Evolutionary conservation across 2,888 invertebrate species (phyloP).

Genomic region (Leuctra nigra): DNA sequence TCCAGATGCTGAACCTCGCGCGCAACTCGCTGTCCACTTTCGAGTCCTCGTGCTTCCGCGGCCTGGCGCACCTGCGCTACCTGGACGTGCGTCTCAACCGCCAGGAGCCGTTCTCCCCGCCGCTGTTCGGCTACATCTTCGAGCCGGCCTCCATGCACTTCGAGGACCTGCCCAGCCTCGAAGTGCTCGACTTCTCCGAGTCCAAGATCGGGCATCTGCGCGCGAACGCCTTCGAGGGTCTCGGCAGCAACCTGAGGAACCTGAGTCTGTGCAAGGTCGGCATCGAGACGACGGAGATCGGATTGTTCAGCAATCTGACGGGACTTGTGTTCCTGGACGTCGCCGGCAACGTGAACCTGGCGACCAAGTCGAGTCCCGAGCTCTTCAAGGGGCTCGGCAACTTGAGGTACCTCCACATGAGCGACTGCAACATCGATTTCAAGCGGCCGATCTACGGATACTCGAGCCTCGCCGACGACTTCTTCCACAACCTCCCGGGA

Average conservation of each 20-base stretch:
- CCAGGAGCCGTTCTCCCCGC: slow-evolving; percentile 24
- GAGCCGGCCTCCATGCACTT: slow-evolving; percentile 33
- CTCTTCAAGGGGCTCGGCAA: slow-evolving; percentile 43
- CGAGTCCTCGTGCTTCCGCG: slow-evolving; percentile 1
- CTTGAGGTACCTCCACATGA: slow-evolving; percentile 43
- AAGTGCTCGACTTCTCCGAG: slow-evolving; percentile 41
- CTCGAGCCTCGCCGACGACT: neutral
- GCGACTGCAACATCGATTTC: slow-evolving; percentile 29
- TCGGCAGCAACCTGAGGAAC: neutral
- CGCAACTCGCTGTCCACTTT: slow-evolving; percentile 44
- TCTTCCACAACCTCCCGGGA: slow-evolving; percentile 26
- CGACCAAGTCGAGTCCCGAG: slow-evolving; percentile 34
- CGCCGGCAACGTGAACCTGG: slow-evolving; percentile 47
- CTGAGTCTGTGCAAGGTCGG: slow-evolving; percentile 1
- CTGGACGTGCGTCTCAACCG: slow-evolving; percentile 15
- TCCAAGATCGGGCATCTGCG: slow-evolving; percentile 32
- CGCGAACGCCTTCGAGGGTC: neutral
- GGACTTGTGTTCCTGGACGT: slow-evolving; percentile 46
- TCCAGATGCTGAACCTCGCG: slow-evolving; percentile 47
- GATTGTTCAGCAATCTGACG: slow-evolving; percentile 41
- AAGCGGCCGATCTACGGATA: neutral
- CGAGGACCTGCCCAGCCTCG: slow-evolving; percentile 35
- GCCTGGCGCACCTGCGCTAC: slow-evolving; percentile 9
- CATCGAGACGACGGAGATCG: slow-evolving; percentile 34
- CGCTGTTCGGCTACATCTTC: slow-evolving; percentile 11